phyloP scores from a whole-genome alignment of 2,113 vertebrate species.

The Psilopogon haemacephalus region DNA sequence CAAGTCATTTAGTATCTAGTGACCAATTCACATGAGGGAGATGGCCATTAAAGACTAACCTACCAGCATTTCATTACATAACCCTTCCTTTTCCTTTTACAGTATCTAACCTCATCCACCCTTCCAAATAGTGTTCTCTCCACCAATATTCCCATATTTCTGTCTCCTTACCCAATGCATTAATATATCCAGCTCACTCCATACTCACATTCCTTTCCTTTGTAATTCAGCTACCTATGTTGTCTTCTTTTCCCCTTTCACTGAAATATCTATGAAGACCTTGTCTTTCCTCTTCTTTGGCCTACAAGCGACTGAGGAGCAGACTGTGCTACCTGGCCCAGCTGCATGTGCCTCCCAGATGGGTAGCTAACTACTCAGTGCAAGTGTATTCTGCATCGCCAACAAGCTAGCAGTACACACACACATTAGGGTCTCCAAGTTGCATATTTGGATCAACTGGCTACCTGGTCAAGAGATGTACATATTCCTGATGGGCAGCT shows the following conservation, averaged over 20 bases:
- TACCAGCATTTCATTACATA: not conserved
- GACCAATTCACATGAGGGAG: not conserved
- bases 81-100: not conserved
- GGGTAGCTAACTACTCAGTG: not conserved
- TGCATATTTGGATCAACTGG: not conserved
- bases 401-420: accelerated
- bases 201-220: not conserved
- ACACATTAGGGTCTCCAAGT: not conserved
- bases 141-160: not conserved
- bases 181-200: not conserved
- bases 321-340: not conserved
- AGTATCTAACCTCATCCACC: not conserved
- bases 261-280: not conserved
- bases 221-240: not conserved
- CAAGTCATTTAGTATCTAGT: slow-evolving; percentile 2
- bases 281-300: not conserved
- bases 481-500: accelerated
- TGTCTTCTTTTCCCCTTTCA: not conserved
- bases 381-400: not conserved
- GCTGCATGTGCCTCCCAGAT: not conserved
- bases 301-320: not conserved
- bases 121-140: not conserved
- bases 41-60: not conserved
- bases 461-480: not conserved
- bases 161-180: not conserved